phyloP scores from a whole-genome alignment of 1,140 invertebrate species.

The Nasonia giraulti region DNA sequence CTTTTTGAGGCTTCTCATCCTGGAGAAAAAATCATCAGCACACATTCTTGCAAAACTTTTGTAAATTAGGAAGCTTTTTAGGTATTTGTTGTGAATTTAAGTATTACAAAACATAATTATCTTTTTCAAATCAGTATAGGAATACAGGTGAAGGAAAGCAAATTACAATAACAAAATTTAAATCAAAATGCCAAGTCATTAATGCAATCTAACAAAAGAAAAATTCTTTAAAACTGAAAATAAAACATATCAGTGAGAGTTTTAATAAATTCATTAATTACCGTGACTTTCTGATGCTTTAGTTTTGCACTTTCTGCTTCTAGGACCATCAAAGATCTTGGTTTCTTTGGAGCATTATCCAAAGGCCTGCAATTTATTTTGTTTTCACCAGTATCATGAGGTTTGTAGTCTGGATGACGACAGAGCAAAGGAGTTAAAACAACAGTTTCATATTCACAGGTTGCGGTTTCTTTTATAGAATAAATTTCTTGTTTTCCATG shows the following conservation, averaged over 20 bases:
- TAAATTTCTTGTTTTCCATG: conserved; percentile 94
- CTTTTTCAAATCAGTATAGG: conserved; percentile 27
- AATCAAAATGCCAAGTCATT: background rate
- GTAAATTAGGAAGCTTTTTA: conserved; percentile 18
- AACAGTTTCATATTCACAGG: conserved; percentile 95
- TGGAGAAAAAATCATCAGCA: conserved; percentile 75
- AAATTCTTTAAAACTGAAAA: conserved; percentile 25
- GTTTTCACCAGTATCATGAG: conserved; percentile 86
- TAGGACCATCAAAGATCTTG: conserved; percentile 81
- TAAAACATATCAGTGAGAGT: background rate
- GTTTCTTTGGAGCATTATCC: conserved; percentile 82
- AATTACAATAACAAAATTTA: conserved; percentile 17
- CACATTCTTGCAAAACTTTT: conserved; percentile 52
- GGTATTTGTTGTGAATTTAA: background rate
- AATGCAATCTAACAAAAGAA: conserved; percentile 28
- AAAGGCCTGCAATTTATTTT: conserved; percentile 87
- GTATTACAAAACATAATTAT: background rate
- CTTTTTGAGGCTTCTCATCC: conserved; percentile 79
- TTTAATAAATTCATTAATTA: conserved; percentile 57
- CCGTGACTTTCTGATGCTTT: conserved; percentile 76
- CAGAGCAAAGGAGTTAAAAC: conserved; percentile 91
- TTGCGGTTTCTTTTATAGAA: conserved; percentile 93
- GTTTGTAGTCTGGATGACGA: conserved; percentile 90
- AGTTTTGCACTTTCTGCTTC: conserved; percentile 84
- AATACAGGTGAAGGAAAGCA: background rate